A percentile compares a stretch with the other conserved stretches of the same genome.
These are phyloP conservation scores for Spea multiplicata DNA, from an alignment of 2,113 vertebrate genomes.

Conservation along the genomic window DNA sequence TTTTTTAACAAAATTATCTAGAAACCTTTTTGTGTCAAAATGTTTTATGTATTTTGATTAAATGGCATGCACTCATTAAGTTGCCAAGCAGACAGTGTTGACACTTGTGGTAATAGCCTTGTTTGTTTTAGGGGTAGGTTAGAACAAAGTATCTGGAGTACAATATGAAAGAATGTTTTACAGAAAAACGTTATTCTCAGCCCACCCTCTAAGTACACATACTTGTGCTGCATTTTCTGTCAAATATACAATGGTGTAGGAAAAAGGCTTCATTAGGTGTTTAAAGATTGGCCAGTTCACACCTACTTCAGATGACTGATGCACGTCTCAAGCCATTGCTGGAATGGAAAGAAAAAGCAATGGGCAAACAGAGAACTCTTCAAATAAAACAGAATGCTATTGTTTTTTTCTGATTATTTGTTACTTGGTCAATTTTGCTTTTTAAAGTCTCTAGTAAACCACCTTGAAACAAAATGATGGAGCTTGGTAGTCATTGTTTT, in stretches of 20 bases:
- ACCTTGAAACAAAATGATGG: too few relatives aligned
- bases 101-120: conserved; percentile 26
- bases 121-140: conserved; percentile 41
- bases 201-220: conserved; percentile 40
- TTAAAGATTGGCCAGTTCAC: conserved; percentile 32
- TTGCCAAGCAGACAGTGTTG: conserved; percentile 40
- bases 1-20: too few relatives aligned
- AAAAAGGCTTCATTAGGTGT: conserved; percentile 35
- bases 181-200: conserved; percentile 10
- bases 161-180: conserved; percentile 31
- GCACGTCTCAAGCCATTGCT: conserved; percentile 27
- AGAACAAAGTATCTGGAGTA: conserved; percentile 13
- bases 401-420: background rate
- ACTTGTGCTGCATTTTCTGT: conserved; percentile 18
- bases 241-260: conserved; percentile 28
- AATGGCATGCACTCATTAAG: conserved; percentile 42
- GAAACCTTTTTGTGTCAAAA: too few relatives aligned
- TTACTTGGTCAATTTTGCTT: background rate
- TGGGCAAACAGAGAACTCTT: conserved; percentile 17
- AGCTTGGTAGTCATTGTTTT: too few relatives aligned
- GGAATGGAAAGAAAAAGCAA: conserved; percentile 10
- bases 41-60: conserved; percentile 54
- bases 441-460: background rate
- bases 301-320: conserved; percentile 41
- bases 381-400: background rate